Percentiles rank a stretch among this genome's conserved stretches.
Conservation (phyloP, 2,888 invertebrate genomes). For the Amiota mariae region DNA sequence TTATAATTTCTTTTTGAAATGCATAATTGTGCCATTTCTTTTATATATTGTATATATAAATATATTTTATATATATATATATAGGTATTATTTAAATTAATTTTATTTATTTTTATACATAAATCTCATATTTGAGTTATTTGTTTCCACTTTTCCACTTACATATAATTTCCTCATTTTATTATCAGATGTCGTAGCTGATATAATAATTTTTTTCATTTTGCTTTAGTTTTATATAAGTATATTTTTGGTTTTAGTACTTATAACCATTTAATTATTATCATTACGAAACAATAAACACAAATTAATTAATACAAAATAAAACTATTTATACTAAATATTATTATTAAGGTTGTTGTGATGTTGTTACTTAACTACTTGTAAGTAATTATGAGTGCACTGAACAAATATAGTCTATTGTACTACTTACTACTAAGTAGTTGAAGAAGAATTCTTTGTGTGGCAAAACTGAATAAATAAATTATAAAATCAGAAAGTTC, state of each 20-base stretch:
- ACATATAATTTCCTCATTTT: constrained; percentile 61
- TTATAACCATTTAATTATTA: background rate
- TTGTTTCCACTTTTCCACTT: constrained; percentile 43
- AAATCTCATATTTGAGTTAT: constrained; percentile 54
- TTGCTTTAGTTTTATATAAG: constrained; percentile 9
- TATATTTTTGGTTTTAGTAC: constrained; percentile 8
- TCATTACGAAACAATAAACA: constrained; percentile 27
- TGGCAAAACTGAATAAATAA: no score
- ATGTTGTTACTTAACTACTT: no score
- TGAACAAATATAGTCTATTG: no score
- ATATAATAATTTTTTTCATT: constrained; percentile 63
- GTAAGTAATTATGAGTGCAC: no score
- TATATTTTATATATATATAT: constrained; percentile 33
- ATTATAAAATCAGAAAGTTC: no score
- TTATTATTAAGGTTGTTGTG: background rate
- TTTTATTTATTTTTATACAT: constrained; percentile 52
- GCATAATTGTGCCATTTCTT: constrained; percentile 33
- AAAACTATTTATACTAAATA: constrained; percentile 42
- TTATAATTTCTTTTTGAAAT: constrained; percentile 32
- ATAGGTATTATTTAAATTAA: constrained; percentile 24
- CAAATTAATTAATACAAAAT: constrained; percentile 34
- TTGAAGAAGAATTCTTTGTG: no score
- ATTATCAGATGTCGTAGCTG: constrained; percentile 74
- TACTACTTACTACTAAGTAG: no score
- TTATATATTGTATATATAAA: constrained; percentile 48